Conservation (phyloP, 2,888 invertebrate species). For the Morpho deidamia region DNA sequence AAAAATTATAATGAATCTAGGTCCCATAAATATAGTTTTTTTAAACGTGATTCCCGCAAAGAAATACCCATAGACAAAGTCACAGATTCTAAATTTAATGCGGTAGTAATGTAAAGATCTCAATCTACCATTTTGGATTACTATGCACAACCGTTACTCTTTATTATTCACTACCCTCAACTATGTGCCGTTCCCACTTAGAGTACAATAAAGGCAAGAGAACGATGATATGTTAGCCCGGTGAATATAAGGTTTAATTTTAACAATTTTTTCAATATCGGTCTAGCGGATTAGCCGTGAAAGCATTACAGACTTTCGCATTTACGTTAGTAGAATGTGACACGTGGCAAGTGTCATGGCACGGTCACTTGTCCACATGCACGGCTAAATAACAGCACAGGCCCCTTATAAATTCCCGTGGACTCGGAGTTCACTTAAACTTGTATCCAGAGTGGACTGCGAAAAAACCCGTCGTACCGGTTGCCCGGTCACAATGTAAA, state of each 20-base stretch:
- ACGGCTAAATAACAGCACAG: neutral
- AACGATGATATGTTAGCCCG: no score
- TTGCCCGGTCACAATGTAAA: slow-evolving; percentile 9
- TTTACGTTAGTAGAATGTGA: no score
- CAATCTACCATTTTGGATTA: slow-evolving; percentile 16
- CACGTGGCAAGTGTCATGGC: no score
- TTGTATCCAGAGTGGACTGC: slow-evolving; percentile 18
- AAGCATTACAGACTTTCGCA: no score
- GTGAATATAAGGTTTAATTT: no score
- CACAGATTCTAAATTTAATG: neutral
- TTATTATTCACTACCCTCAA: no score
- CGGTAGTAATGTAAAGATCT: slow-evolving; percentile 7
- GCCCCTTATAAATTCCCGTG: neutral
- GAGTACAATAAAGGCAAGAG: no score
- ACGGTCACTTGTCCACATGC: neutral
- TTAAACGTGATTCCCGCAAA: no score
- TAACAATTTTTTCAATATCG: no score
- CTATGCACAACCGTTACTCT: slow-evolving; percentile 17
- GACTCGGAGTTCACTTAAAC: slow-evolving; percentile 6
- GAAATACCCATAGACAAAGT: no score
- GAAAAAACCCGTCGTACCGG: slow-evolving; percentile 20
- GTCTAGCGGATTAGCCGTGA: no score
- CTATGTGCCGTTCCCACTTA: neutral
- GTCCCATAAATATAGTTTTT: no score
- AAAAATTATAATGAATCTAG: slow-evolving; percentile 5